A percentile compares a stretch with the other conserved stretches of the same genome.
Evolutionary conservation across 2,797 vertebrate genomes (phyloP).

Genomic region (Siniperca obscura): DNA sequence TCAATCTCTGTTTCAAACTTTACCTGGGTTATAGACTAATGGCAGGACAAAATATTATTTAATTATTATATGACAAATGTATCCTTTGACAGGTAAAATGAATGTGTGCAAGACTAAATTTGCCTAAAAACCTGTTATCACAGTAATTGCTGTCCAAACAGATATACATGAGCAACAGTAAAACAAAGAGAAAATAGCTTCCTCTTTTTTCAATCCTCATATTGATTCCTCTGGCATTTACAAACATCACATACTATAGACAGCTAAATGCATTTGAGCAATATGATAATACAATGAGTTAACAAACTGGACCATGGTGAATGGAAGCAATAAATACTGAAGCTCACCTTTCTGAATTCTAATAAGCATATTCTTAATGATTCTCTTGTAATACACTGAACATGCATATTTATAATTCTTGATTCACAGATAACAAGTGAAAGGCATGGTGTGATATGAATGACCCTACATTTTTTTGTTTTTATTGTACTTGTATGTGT

Average conservation of each 20-base stretch:
- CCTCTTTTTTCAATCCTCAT: slow-evolving; percentile 6
- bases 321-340: slow-evolving; percentile 74
- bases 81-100: background rate
- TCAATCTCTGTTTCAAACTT: slow-evolving; percentile 1
- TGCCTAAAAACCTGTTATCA: slow-evolving; percentile 19
- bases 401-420: slow-evolving; percentile 31
- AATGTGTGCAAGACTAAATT: slow-evolving; percentile 26
- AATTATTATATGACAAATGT: background rate
- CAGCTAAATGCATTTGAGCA: slow-evolving; percentile 47
- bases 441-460: slow-evolving; percentile 24
- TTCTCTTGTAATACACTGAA: slow-evolving; percentile 29
- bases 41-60: background rate
- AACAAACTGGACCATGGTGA: slow-evolving; percentile 43
- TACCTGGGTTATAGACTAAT: slow-evolving; percentile 1
- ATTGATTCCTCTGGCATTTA: slow-evolving; percentile 31
- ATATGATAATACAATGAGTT: slow-evolving; percentile 44
- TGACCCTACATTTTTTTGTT: slow-evolving; percentile 24
- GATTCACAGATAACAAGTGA: slow-evolving; percentile 33
- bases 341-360: slow-evolving; percentile 47
- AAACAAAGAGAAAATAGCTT: slow-evolving; percentile 11
- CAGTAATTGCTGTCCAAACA: slow-evolving; percentile 7
- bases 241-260: slow-evolving; percentile 41
- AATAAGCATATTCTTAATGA: background rate
- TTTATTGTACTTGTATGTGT: slow-evolving; percentile 48
- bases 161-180: slow-evolving; percentile 11